Evolutionary conservation across 2,797 vertebrate species (phyloP), one percentile per base, ranked within the genome.

Genomic region (Arrhamphus sclerolepis): DNA sequence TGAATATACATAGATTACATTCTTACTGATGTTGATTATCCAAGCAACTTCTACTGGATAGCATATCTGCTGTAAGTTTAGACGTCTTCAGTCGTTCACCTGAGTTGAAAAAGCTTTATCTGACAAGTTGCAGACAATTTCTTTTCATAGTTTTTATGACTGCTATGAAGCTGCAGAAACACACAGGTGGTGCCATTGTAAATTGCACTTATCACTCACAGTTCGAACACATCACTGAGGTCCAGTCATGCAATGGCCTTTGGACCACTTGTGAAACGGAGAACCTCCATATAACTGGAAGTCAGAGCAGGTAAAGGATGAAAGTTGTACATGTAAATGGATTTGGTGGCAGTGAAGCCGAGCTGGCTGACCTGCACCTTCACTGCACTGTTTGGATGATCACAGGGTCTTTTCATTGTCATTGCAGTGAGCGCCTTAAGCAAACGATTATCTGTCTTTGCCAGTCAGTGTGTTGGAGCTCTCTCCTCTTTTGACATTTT

Each of bases 181-280:
- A 73, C 38, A 11, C 66, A 56, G 62, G 61, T 46, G 62, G 68
- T 81, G 66, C 71, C 66, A 53, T 56, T 70, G 65, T 66, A 73
- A 54, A 57, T 70, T 81, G 69, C 79, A 72, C 71, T 77, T 78
- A 72, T 74, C 41, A 76, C 41, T 42, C 70, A 46, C 46, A 76
- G 59, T 80, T 62, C 46, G 64, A 70, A 78, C 55, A 74, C 55
- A 62, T 66, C 66, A 71, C 62, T 53, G 28, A 63, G 20, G 26
- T 82, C 60, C 9, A n/a, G 78, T 56, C 73, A 80, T 73, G 40
- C 72, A 56, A 74, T 80, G 86, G 61, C 71, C 66, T 83, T 78
- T 78, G 60, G 52, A 77, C 56, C 58, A 34, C 44, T 66, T 40
- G 31, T 49, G 19, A 34, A 57, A 52, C 50, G 51, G 46, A 60